Base-by-base conservation (phyloP, 2,888 invertebrate genomes). In the Noctua janthina region DNA sequence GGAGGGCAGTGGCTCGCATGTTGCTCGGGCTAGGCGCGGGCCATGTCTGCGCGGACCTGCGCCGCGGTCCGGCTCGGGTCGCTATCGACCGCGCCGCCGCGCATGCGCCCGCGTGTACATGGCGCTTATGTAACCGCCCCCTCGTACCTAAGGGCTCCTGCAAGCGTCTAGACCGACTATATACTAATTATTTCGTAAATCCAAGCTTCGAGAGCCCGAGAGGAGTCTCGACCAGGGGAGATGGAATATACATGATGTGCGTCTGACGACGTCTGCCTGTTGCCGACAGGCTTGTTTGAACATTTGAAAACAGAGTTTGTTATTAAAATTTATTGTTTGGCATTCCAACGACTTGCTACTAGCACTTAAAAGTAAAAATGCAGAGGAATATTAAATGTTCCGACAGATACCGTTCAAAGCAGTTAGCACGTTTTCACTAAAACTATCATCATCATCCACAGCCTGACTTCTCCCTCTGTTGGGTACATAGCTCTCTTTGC, bases 1-100 rank as follows among this genome's bases (percentile, higher is more conserved):
- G 70, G 2, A 90, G 80, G 54, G 78, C 78, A 62, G 81, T 76
- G 81, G 66, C 78, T 20, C 72, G 78, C 90, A 90, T 90, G 85
- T 85, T 89, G 86, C 46, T 72, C 51, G 74, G 56, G 49, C 76
- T 74, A 78, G 64, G 72, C 77, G 46, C 71, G 81, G 76, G 46
- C 83, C 81, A 77, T 73, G 79, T 83, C 79, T 89, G 86, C 68
- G 68, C 43, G 15, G 4, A 13, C 20, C 54, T 20, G 35, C 17
- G 51, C 2, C 43, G 67, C 51, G n/a, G 10, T 46, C 70, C 15
- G 69, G 66, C 69, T n/a, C 39, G 17, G n/a, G 15, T 20, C 2
- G 56, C 6, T 86, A 89, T 89, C 82, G 89, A 89, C 76, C 76
- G 68, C 43, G 49, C 6, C 62, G 35, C 46, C 69, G 79, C 89